Base-by-base conservation (phyloP, 2,113 vertebrate species). In the Boulengeromyrus knoepffleri region DNA sequence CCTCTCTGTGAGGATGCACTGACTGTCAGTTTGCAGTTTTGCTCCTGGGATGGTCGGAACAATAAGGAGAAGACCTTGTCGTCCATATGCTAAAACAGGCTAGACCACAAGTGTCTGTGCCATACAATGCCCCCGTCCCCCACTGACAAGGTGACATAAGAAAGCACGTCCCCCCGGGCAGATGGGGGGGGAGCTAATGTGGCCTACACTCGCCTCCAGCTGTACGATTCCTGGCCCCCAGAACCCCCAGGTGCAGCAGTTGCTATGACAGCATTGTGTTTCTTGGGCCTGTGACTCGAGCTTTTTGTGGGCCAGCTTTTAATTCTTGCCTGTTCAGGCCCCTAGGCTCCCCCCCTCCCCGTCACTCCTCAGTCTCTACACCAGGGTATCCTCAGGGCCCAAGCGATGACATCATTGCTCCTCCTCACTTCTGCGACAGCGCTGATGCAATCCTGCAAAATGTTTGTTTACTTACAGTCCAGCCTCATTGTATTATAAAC, bases 231-330 rank as follows among this genome's bases (percentile, higher is more conserved):
- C 83, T 66, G 83, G 53, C 89, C 52, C 36, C 89, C 17, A 21
- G 50, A 39, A 85, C 89, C 89, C 80, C 50, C 89, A 90, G 83
- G 53, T 85, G 83, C 80, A 85, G 77, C 80, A 58, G 89, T 90
- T 83, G 53, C 83, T 36, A 86, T 90, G 80, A 39, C 83, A 90
- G 9, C 52, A 31, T 62, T 86, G 89, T 90, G 83, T 36, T 56
- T 62, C 39, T 66, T 66, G 24, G 50, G 83, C 39, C 24, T 36
- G 7, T 85, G 80, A 85, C 52, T 62, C 24, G 27, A 49, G 47
- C 77, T 85, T 45, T 74, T 84, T 58, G 31, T 56, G 74, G 74
- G 66, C 49, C 74, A 56, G 52, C 46, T 36, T 90, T 90, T 56
- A 45, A 90, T 90, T 90, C 85, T 56, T 52, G 85, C 85, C 50